These are phyloP conservation scores for Caligus rogercresseyi DNA, from an alignment of 1,140 invertebrate genomes.

Conservation along the genomic window DNA sequence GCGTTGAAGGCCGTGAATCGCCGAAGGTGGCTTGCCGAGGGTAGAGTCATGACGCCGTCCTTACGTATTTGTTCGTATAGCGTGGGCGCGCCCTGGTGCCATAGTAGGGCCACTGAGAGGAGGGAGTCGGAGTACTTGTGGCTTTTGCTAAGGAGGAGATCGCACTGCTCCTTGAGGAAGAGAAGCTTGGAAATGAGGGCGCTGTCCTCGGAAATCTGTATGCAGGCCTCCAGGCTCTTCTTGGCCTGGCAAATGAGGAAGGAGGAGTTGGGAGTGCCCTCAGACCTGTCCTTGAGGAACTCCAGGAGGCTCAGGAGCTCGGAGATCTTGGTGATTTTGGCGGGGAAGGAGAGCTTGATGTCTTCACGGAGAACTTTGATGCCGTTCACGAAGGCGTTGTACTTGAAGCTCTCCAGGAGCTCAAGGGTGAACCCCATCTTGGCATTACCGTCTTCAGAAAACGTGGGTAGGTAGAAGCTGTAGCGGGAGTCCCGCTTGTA, in stretches of 20 bases:
- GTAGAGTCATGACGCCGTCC: not conserved
- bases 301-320: not conserved
- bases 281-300: not conserved
- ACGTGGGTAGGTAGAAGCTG: not conserved
- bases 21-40: not conserved
- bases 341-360: not conserved
- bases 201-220: not conserved
- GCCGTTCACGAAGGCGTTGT: not conserved
- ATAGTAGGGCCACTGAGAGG: not conserved
- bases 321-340: not conserved
- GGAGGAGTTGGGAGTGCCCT: not conserved
- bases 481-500: not conserved
- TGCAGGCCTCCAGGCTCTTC: not conserved
- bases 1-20: not conserved
- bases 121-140: not conserved
- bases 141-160: not conserved
- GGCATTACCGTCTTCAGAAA: not conserved
- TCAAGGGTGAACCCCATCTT: not conserved
- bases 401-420: not conserved
- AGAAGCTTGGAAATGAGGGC: not conserved
- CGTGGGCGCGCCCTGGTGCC: not conserved
- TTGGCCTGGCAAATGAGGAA: not conserved
- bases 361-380: not conserved
- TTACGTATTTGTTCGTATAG: not conserved
- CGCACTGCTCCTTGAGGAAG: not conserved